Percentiles rank a stretch among this genome's conserved stretches.
These are phyloP conservation scores for Andinoacara biseriatus DNA, from an alignment of 2,113 vertebrate species.

Conservation along the genomic window DNA sequence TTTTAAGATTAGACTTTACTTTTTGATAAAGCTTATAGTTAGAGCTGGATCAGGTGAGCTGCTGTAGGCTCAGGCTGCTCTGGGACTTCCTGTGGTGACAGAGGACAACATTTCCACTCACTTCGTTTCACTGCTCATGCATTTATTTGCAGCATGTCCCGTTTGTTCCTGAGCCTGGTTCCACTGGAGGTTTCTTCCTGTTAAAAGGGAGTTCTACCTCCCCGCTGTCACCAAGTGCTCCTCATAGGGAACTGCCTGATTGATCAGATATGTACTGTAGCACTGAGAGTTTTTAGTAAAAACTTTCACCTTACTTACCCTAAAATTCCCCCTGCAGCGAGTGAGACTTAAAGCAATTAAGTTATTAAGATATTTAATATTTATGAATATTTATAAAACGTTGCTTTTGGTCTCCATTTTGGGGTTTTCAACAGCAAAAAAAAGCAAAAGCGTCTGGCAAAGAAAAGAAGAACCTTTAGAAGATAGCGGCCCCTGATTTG, in stretches of 20 bases:
- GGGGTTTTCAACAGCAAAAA: not conserved
- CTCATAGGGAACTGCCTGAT: no score
- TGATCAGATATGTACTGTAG: not conserved
- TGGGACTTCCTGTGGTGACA: no score
- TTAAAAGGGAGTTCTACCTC: not conserved
- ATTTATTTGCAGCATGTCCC: not conserved
- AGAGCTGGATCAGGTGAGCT: no score
- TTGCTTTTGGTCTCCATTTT: accelerated
- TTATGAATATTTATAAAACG: not conserved
- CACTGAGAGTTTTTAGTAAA: not conserved
- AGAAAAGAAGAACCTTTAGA: not conserved
- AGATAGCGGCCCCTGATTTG: not conserved
- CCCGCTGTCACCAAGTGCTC: not conserved
- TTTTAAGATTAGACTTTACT: not conserved
- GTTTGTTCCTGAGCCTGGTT: accelerated
- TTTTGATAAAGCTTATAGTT: not conserved
- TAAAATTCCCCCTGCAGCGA: not conserved
- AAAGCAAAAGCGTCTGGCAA: not conserved
- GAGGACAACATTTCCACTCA: no score
- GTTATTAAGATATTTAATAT: not conserved
- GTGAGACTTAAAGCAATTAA: not conserved
- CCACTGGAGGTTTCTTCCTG: not conserved
- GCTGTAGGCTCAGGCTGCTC: not conserved
- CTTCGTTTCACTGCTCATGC: not conserved
- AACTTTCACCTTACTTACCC: no score